These are phyloP conservation scores for Capra hircus DNA, from an alignment of 2,113 vertebrate genomes.

Conservation along the genomic window DNA sequence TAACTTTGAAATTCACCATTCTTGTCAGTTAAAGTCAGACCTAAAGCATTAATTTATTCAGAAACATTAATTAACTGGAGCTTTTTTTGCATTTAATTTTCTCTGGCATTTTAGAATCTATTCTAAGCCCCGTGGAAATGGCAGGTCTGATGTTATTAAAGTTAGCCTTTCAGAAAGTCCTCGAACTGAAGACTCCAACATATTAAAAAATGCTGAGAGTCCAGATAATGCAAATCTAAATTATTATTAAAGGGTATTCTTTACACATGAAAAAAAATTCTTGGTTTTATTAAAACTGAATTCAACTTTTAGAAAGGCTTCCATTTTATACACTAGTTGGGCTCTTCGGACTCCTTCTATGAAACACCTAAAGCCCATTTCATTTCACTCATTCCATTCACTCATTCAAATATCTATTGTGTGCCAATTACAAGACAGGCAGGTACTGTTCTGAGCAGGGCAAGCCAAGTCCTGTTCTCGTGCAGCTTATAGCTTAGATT, in stretches of 20 bases:
- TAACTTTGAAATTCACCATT: slow-evolving; percentile 55
- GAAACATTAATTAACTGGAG: slow-evolving; percentile 71
- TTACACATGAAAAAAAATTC: slow-evolving; percentile 35
- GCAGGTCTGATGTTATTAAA: slow-evolving; percentile 72
- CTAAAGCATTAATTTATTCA: slow-evolving; percentile 74
- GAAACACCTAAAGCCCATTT: not conserved
- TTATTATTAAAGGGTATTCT: slow-evolving; percentile 51
- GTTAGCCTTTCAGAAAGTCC: slow-evolving; percentile 72
- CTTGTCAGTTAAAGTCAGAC: slow-evolving; percentile 62
- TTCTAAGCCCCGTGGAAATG: slow-evolving; percentile 59
- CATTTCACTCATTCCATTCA: not conserved
- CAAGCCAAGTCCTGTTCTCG: not conserved
- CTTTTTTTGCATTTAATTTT: slow-evolving; percentile 71
- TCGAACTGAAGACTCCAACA: slow-evolving; percentile 31
- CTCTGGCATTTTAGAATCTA: slow-evolving; percentile 63
- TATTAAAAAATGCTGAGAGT: slow-evolving; percentile 65
- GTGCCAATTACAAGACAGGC: not conserved
- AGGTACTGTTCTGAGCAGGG: not conserved
- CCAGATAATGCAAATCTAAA: slow-evolving; percentile 58
- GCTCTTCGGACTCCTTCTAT: not conserved
- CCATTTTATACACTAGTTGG: not conserved
- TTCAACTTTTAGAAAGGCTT: slow-evolving; percentile 31
- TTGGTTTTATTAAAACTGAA: slow-evolving; percentile 56
- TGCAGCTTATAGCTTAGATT: not conserved
- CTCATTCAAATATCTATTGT: not conserved